A percentile compares a stretch with the other conserved stretches of the same genome.
phyloP scores from a whole-genome alignment of 2,113 vertebrate species.

The Ceuthmochares aereus region DNA sequence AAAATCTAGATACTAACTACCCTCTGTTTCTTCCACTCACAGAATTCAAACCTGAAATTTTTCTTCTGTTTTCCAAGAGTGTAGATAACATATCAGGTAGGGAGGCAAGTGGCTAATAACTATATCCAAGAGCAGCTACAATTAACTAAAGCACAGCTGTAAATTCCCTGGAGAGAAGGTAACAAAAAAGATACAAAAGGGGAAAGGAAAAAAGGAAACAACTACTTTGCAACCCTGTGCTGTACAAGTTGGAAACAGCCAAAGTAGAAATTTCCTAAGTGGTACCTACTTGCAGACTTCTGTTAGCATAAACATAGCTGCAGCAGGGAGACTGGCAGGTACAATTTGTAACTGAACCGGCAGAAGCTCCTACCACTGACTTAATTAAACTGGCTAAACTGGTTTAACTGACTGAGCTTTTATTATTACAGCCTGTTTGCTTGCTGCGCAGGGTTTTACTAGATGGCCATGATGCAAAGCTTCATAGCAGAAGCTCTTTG shows the following conservation, averaged over 20 bases:
- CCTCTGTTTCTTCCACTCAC: neutral
- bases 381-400: neutral
- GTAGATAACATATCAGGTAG: neutral
- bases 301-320: neutral
- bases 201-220: neutral
- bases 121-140: neutral
- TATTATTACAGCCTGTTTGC: neutral
- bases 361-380: neutral
- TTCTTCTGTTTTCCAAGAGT: neutral
- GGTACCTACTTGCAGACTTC: neutral
- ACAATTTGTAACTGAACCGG: neutral
- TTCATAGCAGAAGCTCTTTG: neutral
- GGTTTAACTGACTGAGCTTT: neutral
- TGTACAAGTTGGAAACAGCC: neutral
- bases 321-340: neutral
- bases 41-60: neutral
- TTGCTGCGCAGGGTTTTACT: neutral
- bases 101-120: neutral
- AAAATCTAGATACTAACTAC: neutral
- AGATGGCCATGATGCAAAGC: neutral
- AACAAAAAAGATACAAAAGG: neutral
- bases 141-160: neutral
- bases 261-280: neutral
- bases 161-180: neutral
- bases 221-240: neutral